Evolutionary conservation across 1,140 invertebrate genomes (phyloP), one percentile per base, ranked within the genome.

Genomic region (Bicyclus anynana): DNA sequence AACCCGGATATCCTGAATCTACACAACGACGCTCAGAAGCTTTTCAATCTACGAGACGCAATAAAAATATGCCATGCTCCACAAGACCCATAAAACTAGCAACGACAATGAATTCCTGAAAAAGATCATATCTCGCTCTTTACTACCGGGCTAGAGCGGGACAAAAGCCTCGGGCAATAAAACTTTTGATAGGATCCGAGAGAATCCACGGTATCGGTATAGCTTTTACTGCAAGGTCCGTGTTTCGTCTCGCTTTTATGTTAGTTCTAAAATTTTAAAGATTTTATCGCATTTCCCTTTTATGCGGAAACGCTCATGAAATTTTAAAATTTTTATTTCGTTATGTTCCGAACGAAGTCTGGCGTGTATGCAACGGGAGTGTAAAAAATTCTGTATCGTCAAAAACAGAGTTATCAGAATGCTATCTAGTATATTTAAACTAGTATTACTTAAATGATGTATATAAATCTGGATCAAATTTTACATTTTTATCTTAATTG

Each of bases 91-190:
- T 86, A 86, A 86, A 86, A 84, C 75, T 80, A 53, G 65, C 68
- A 70, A 80, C 77, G 80, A 84, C 83, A 81, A 81, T 84, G 80
- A 84, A 86, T 86, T 79, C 72, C 74, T 80, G 77, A 82, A 86
- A 86, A 84, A 83, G 75, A 82, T 84, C 75, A 75, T 79, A 71
- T 70, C 67, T 68, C 72, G 52, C 52, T 73, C 77, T 77, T 82
- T 84, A 75, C 66, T 72, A 58, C 67, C 71, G 68, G 54, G 67
- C 59, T 55, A 63, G 70, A 85, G 70, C 65, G 49, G 74, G 82
- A 84, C 77, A 76, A 74, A 78, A 67, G 74, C 69, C 57, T 42
- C 47, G 55, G 60, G 72, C 68, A 80, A 77, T 86, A 86, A 84
- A 86, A 84, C 53, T 74, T 80, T 84, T 84, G 83, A 86, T 86